Evolutionary conservation across 2,113 vertebrate species (phyloP).

Genomic region (Rafetus swinhoei): DNA sequence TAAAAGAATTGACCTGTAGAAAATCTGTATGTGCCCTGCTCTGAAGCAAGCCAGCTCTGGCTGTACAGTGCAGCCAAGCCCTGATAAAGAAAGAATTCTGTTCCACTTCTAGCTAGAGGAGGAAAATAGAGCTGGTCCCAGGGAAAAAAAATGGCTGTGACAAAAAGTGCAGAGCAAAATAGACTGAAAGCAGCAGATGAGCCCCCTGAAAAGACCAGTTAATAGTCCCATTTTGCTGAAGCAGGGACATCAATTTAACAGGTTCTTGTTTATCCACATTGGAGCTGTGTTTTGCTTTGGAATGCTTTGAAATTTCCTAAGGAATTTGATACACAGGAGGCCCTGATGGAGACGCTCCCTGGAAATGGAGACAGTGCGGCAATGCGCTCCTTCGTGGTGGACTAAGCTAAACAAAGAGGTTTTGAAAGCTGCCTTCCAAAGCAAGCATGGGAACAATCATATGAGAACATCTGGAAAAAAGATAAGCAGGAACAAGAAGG

Average conservation of each 20-base stretch:
- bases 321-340: conserved; percentile 34
- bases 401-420: conserved; percentile 22
- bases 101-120: background rate
- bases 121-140: background rate
- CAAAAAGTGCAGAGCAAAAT: background rate
- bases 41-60: background rate
- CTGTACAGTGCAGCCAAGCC: background rate
- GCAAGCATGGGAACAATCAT: conserved; percentile 8
- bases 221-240: conserved; percentile 49
- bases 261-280: conserved; percentile 3
- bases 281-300: background rate
- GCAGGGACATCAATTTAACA: background rate
- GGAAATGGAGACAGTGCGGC: conserved; percentile 38
- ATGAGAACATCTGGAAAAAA: background rate
- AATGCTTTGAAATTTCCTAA: conserved; percentile 43
- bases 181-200: conserved; percentile 18
- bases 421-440: background rate
- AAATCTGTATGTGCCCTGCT: background rate
- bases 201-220: conserved; percentile 44
- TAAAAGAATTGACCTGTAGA: background rate
- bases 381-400: background rate
- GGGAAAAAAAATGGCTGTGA: background rate
- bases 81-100: background rate
- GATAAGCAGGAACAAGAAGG: background rate
- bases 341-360: background rate